These are phyloP conservation scores for Phalacrocorax carbo DNA, from an alignment of 2,113 vertebrate genomes.

Conservation along the genomic window DNA sequence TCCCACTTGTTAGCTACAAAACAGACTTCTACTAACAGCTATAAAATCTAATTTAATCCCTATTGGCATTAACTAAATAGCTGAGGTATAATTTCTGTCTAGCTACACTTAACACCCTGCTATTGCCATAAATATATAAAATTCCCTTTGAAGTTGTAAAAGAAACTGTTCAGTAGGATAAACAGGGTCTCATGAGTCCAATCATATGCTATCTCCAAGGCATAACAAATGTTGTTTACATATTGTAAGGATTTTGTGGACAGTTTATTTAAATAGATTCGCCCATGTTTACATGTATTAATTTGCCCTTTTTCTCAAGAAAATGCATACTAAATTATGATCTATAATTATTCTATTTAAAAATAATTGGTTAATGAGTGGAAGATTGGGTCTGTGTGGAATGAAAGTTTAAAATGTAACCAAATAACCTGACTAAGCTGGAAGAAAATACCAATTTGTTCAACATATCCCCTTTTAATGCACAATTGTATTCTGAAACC, in stretches of 20 bases:
- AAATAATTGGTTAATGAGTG: conserved; percentile 63
- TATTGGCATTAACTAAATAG: conserved; percentile 78
- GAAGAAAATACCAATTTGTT: conserved; percentile 50
- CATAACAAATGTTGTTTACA: conserved; percentile 81
- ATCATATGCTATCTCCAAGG: conserved; percentile 74
- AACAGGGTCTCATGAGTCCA: conserved; percentile 73
- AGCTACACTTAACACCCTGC: conserved; percentile 75
- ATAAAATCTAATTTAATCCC: conserved; percentile 82
- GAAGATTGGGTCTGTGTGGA: conserved; percentile 1
- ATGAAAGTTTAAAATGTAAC: conserved; percentile 49
- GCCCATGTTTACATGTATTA: conserved; percentile 72
- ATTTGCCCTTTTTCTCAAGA: conserved; percentile 69
- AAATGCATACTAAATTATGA: conserved; percentile 64
- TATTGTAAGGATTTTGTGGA: conserved; percentile 72
- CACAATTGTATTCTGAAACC: not conserved
- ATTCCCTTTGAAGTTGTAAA: conserved; percentile 79
- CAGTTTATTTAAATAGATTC: conserved; percentile 76
- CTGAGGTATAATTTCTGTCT: conserved; percentile 76
- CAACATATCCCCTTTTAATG: not conserved
- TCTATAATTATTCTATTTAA: conserved; percentile 63
- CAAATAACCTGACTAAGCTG: conserved; percentile 52
- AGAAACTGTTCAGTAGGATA: conserved; percentile 73
- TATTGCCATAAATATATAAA: conserved; percentile 76
- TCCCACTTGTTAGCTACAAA: conserved; percentile 80
- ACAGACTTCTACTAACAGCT: conserved; percentile 76